Conservation (phyloP, 2,797 vertebrate species). For the Rhynchotus rufescens region DNA sequence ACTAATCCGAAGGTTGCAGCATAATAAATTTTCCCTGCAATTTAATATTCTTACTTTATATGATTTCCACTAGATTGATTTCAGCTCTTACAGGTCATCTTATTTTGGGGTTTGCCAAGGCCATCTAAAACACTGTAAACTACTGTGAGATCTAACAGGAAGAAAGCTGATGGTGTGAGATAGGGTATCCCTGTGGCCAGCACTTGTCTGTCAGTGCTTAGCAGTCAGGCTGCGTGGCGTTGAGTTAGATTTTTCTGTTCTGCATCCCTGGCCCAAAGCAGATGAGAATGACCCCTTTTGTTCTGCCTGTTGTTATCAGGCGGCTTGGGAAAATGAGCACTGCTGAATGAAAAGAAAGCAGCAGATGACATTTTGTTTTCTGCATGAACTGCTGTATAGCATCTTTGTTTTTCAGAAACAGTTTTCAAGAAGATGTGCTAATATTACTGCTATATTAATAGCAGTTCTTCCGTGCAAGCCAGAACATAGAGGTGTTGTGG, state of each 20-base stretch:
- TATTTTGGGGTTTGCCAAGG: neutral
- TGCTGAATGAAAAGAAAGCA: constrained; percentile 14
- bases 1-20: neutral
- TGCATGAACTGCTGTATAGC: constrained; percentile 1
- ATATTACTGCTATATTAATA: constrained; percentile 32
- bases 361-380: constrained; percentile 63
- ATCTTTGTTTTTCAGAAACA: constrained; percentile 48
- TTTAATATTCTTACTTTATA: neutral
- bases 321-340: constrained; percentile 7
- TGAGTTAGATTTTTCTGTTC: neutral
- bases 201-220: neutral
- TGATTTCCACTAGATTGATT: neutral
- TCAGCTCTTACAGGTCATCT: neutral
- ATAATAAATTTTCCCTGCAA: neutral
- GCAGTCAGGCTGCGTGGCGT: constrained; percentile 10
- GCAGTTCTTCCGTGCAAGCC: constrained; percentile 10
- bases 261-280: neutral
- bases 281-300: constrained; percentile 60
- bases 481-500: neutral
- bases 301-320: constrained; percentile 8
- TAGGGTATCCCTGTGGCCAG: neutral
- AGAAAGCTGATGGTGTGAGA: neutral
- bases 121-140: neutral
- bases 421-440: constrained; percentile 38
- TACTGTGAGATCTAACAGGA: neutral